A percentile compares a stretch with the other conserved stretches of the same genome.
These are phyloP conservation scores for Climacteris rufus DNA, from an alignment of 2,113 vertebrate genomes.

Conservation along the genomic window DNA sequence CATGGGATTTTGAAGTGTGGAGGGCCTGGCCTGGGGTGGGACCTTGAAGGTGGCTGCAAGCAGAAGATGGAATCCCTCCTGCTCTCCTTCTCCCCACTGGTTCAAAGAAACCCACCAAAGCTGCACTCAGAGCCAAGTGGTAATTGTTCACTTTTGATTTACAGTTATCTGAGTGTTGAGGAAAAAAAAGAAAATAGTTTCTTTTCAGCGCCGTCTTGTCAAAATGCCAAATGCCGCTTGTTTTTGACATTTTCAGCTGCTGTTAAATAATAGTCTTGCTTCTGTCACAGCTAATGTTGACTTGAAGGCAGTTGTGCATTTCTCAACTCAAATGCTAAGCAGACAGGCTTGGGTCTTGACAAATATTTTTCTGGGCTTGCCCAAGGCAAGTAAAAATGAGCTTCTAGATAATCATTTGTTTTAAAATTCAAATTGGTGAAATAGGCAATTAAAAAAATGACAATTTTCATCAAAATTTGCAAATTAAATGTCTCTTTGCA, in stretches of 20 bases:
- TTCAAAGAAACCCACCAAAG: background rate
- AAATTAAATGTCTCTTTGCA: conserved; percentile 58
- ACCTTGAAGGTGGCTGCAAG: background rate
- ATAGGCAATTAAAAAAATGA: conserved; percentile 66
- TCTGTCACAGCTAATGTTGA: conserved; percentile 76
- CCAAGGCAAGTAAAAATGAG: conserved; percentile 65
- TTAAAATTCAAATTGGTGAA: conserved; percentile 57
- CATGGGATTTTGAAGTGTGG: rapidly evolving
- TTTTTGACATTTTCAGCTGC: conserved; percentile 76
- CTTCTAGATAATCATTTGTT: conserved; percentile 59
- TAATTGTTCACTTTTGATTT: conserved; percentile 62
- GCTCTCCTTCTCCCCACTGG: background rate
- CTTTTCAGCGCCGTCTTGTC: conserved; percentile 61
- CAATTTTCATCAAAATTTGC: conserved; percentile 65
- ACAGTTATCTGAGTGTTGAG: conserved; percentile 37
- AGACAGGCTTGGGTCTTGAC: conserved; percentile 63
- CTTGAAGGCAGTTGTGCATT: conserved; percentile 73
- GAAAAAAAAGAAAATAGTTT: conserved; percentile 21
- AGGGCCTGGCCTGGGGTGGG: background rate
- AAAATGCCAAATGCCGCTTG: conserved; percentile 70
- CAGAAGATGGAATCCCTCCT: background rate
- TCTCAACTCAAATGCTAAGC: conserved; percentile 67
- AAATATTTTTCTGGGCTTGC: conserved; percentile 67
- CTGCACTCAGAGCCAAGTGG: background rate
- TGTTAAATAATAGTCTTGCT: conserved; percentile 77